phyloP scores from a whole-genome alignment of 2,888 invertebrate genomes.

The Abscondita cerata region DNA sequence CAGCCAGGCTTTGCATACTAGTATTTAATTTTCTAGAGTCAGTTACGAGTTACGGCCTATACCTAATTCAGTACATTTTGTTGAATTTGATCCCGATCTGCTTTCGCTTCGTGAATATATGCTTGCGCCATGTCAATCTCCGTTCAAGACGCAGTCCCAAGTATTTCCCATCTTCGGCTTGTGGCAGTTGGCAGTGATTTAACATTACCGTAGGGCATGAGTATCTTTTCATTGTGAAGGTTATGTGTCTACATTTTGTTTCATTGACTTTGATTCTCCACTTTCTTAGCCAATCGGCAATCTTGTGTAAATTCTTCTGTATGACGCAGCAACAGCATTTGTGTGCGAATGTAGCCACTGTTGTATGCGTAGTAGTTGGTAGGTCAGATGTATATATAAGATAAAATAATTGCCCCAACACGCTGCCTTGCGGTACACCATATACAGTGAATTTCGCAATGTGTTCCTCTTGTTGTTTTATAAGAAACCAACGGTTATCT shows the following conservation, averaged over 20 bases:
- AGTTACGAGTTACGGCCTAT: not conserved
- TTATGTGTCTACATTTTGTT: not conserved
- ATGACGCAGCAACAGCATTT: not conserved
- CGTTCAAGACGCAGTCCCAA: not conserved
- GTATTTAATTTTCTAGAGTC: not conserved
- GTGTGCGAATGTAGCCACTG: no score
- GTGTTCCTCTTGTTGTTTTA: constrained; percentile 2
- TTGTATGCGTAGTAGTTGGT: not conserved
- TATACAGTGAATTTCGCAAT: constrained; percentile 3
- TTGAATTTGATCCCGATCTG: not conserved
- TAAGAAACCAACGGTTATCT: not conserved
- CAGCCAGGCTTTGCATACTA: not conserved
- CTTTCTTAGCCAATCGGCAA: not conserved
- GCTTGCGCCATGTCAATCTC: not conserved
- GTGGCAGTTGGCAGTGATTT: no score
- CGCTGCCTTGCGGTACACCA: constrained; percentile 28
- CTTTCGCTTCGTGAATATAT: not conserved
- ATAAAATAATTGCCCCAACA: constrained; percentile 25
- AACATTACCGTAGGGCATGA: no score
- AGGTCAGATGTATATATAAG: constrained; percentile 27
- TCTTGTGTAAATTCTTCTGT: not conserved
- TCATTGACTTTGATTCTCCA: not conserved
- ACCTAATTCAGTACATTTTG: not conserved
- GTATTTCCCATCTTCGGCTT: not conserved
- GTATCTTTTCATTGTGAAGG: not conserved